These are phyloP conservation scores for Tetragnatha montana DNA, from an alignment of 2,888 invertebrate species.

Conservation along the genomic window DNA sequence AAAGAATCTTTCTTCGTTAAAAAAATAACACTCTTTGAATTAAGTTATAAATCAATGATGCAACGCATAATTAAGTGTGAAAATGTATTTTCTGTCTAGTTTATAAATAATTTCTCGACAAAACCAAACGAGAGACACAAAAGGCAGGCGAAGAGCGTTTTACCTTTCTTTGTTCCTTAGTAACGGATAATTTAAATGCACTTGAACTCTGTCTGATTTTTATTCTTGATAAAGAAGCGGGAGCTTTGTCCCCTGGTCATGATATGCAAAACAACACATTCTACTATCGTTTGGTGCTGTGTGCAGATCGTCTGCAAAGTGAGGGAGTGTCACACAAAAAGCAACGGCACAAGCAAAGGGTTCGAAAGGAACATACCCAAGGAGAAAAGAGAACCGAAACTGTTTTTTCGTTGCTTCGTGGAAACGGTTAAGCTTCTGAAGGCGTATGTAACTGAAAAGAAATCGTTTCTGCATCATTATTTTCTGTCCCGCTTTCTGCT, in stretches of 20 bases:
- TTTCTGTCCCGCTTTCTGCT: slow-evolving; percentile 1
- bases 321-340: slow-evolving; percentile 16
- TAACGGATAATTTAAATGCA: not conserved
- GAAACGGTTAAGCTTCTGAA: slow-evolving; percentile 70
- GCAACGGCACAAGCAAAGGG: slow-evolving; percentile 21
- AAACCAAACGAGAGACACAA: not conserved
- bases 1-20: no score
- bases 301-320: not conserved
- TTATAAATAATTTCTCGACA: no score
- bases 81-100: no score
- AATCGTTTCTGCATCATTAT: slow-evolving; percentile 38
- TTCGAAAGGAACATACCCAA: slow-evolving; percentile 61
- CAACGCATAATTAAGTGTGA: no score
- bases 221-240: not conserved
- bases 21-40: no score
- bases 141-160: not conserved
- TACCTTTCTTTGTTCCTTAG: no score
- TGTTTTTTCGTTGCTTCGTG: slow-evolving; percentile 69
- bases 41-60: no score
- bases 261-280: not conserved
- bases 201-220: not conserved
- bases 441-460: slow-evolving; percentile 70
- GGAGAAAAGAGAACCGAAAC: slow-evolving; percentile 70
- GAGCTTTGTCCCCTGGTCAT: not conserved
- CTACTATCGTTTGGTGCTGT: not conserved